Evolutionary conservation across 2,797 vertebrate species (phyloP), one percentile per base, ranked within the genome.

Genomic region (Gallinago nigripennis): DNA sequence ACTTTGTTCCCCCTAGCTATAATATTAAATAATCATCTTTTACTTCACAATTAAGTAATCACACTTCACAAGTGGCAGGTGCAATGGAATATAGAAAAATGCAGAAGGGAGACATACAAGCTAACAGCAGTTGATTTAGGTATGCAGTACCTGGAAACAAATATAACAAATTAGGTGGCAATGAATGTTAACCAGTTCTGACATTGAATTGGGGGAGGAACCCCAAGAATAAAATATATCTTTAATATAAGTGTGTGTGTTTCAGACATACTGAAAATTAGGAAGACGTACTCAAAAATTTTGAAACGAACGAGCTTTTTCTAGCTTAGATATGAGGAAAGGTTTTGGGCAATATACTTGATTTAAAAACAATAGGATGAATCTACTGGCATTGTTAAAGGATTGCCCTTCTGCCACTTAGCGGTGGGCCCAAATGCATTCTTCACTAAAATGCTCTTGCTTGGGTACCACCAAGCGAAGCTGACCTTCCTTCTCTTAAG

Each of bases 1-100:
- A 53, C 16, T 75, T 50, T 83, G 11, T 80, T 96, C 46, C 16
- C 95, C 21, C 57, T 64, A 64, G 50, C 35, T 89, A 8, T 83
- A 89, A 87, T 77, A 94, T 91, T 91, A 91, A 96, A 91, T 94
- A 58, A 86, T 48, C 27, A 46, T 79, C 68, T 82, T 91, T 77
- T 72, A 76, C 31, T 93, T 94, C 66, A 82, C 30, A 75, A 75
- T 75, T 95, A 77, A 88, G 77, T 92, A 75, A 72, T 96, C 37
- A n/a, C 61, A 91, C 69, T 84, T 69, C 39, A 48, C 35, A 86
- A 95, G 45, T 79, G 70, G n/a, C 72, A 48, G 57, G 56, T 90
- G 54, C 60, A 48, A 30, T 48, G 11, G 83, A 65, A 83, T 56
- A 63, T 37, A 94, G 33, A 72, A 90, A 96, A 94, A 92, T 50